phyloP scores from a whole-genome alignment of 1,140 invertebrate genomes.

The Drosophila navojoa region DNA sequence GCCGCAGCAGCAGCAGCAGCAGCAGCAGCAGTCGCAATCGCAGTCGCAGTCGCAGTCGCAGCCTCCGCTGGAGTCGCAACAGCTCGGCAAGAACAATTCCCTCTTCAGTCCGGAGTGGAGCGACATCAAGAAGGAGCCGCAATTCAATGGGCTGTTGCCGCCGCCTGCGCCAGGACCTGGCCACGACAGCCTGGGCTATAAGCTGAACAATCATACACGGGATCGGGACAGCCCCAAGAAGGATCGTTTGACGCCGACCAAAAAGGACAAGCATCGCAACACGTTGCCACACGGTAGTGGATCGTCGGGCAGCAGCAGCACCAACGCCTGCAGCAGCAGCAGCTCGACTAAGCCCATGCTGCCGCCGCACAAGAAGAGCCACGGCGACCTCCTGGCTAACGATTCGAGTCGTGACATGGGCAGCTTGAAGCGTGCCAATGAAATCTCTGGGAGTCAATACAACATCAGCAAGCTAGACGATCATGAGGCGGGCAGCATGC shows the following conservation, averaged over 20 bases:
- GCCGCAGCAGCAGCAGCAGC: slow-evolving; percentile 38
- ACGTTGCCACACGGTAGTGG: slow-evolving; percentile 29
- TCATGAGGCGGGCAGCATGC: slow-evolving; percentile 47
- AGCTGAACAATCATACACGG: slow-evolving; percentile 66
- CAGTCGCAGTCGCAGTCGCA: slow-evolving; percentile 11
- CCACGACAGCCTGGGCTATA: slow-evolving; percentile 56
- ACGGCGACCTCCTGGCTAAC: slow-evolving; percentile 40
- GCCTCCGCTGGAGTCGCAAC: slow-evolving; percentile 29
- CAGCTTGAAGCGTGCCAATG: slow-evolving; percentile 72
- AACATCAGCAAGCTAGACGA: slow-evolving; percentile 65
- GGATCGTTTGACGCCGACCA: slow-evolving; percentile 68
- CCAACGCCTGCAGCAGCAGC: not conserved
- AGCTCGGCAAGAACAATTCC: slow-evolving; percentile 58
- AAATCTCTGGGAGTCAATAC: slow-evolving; percentile 56
- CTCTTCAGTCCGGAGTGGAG: slow-evolving; percentile 81
- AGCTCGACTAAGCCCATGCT: slow-evolving; percentile 49
- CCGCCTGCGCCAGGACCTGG: slow-evolving; percentile 47
- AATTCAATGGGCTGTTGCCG: slow-evolving; percentile 62
- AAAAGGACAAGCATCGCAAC: slow-evolving; percentile 70
- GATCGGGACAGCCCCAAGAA: slow-evolving; percentile 71
- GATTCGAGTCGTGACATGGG: slow-evolving; percentile 38
- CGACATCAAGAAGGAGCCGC: slow-evolving; percentile 70
- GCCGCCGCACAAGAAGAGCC: slow-evolving; percentile 38
- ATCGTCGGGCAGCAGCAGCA: not conserved
- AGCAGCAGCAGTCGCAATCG: slow-evolving; percentile 11